phyloP scores from a whole-genome alignment of 2,888 invertebrate genomes.

The Nephrotoma flavescens region DNA sequence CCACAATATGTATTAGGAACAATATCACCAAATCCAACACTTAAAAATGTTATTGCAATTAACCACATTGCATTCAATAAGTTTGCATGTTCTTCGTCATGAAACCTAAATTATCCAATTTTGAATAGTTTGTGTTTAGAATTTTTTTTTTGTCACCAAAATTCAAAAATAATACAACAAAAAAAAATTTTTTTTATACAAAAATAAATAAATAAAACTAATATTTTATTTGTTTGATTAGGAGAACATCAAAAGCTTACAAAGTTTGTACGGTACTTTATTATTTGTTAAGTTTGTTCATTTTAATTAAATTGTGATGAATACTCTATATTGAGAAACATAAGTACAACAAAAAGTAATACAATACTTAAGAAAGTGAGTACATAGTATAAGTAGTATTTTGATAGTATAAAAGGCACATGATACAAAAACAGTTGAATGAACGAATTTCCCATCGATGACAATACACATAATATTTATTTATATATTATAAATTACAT shows the following conservation, averaged over 20 bases:
- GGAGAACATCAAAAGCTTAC: not conserved
- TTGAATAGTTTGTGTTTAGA: not conserved
- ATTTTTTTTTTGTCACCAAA: constrained; percentile 9
- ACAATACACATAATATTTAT: not conserved
- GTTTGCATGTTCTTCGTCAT: constrained; percentile 97
- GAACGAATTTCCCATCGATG: not conserved
- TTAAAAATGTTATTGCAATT: constrained; percentile 99
- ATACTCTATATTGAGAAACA: not conserved
- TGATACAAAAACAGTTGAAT: not conserved
- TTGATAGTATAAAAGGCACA: not conserved
- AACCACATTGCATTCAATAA: constrained; percentile 99
- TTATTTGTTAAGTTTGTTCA: not conserved
- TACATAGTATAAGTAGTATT: not conserved
- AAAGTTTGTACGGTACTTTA: not conserved
- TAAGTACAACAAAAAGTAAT: not conserved
- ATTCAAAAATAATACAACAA: not conserved
- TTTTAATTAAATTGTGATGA: not conserved
- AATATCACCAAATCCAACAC: constrained; percentile 99
- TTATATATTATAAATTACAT: not conserved
- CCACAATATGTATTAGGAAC: constrained; percentile 99
- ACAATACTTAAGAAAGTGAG: not conserved
- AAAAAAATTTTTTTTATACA: not conserved
- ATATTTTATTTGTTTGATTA: not conserved
- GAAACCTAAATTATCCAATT: constrained; percentile 52
- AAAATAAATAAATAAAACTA: not conserved